Percentiles rank a stretch among this genome's conserved stretches.
Evolutionary conservation across 1,140 invertebrate genomes (phyloP).

Genomic region (Conus ventricosus): DNA sequence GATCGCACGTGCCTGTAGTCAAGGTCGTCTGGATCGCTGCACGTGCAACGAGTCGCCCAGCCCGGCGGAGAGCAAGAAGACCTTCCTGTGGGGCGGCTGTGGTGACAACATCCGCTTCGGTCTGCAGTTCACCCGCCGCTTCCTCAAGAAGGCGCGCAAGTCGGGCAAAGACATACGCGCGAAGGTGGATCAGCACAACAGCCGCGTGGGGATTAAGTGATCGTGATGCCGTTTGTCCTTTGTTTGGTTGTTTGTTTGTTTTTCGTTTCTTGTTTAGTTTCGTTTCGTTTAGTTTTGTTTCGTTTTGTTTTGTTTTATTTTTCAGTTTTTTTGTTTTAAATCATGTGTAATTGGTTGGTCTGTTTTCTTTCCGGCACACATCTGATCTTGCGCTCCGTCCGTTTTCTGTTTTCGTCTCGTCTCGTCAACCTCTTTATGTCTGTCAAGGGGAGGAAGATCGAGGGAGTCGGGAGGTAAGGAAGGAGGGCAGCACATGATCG

Average conservation of each 20-base stretch:
- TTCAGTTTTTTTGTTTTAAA: too few relatives aligned
- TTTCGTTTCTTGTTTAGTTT: too few relatives aligned
- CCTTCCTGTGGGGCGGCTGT: conserved; percentile 83
- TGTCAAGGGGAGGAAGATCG: too few relatives aligned
- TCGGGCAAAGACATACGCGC: conserved; percentile 69
- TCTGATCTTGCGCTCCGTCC: too few relatives aligned
- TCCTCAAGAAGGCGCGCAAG: conserved; percentile 76
- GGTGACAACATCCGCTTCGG: conserved; percentile 82
- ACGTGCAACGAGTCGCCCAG: conserved; percentile 78
- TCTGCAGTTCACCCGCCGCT: conserved; percentile 79
- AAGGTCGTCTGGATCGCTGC: conserved; percentile 81
- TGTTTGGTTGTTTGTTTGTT: not conserved
- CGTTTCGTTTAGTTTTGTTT: too few relatives aligned
- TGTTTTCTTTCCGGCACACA: too few relatives aligned
- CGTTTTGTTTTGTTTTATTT: too few relatives aligned
- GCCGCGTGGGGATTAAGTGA: conserved; percentile 80
- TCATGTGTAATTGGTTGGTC: too few relatives aligned
- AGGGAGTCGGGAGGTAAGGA: too few relatives aligned
- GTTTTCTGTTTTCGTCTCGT: too few relatives aligned
- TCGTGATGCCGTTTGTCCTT: not conserved
- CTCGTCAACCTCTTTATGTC: too few relatives aligned
- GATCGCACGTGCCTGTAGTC: conserved; percentile 81
- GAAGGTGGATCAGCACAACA: conserved; percentile 82
- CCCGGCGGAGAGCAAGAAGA: conserved; percentile 59
- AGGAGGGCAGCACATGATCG: too few relatives aligned